Conservation (phyloP, 2,888 invertebrate species). For the Andrena dorsata region DNA sequence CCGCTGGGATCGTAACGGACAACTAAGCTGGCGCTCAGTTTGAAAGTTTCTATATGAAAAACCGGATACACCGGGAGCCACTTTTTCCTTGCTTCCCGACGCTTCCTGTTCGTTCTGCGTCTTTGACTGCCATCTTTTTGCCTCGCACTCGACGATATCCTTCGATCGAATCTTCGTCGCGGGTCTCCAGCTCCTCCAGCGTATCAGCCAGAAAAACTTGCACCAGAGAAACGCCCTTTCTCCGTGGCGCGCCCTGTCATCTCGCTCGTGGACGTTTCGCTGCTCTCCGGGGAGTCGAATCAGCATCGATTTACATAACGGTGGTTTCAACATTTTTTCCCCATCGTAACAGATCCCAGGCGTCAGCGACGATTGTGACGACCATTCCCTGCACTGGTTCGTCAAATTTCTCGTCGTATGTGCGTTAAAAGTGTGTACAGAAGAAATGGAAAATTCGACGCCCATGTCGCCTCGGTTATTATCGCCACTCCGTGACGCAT, state of each 20-base stretch:
- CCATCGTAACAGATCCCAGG: not conserved
- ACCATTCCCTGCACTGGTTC: too few species aligned
- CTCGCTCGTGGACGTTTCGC: constrained; percentile 13
- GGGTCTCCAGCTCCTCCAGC: constrained; percentile 3
- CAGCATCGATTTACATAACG: constrained; percentile 56
- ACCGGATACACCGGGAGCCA: constrained; percentile 56
- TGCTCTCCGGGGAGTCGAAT: constrained; percentile 38
- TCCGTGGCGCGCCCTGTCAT: constrained; percentile 15
- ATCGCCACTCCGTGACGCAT: not conserved
- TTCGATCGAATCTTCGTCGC: constrained; percentile 36
- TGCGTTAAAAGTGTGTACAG: too few species aligned
- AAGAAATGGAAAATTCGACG: too few species aligned
- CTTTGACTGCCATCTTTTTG: constrained; percentile 31
- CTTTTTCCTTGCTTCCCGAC: constrained; percentile 37
- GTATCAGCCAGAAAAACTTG: constrained; percentile 20
- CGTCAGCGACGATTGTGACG: not conserved
- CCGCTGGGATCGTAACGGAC: constrained; percentile 19
- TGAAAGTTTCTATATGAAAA: constrained; percentile 69
- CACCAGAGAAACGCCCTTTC: not conserved
- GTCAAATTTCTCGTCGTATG: too few species aligned
- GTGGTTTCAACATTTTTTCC: not conserved
- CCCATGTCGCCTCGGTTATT: too few species aligned
- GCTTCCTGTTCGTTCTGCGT: constrained; percentile 1
- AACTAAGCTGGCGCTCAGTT: constrained; percentile 42
- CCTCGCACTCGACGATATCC: constrained; percentile 5